Evolutionary conservation across 1,140 invertebrate genomes (phyloP).

Genomic region (Adelges cooleyi): DNA sequence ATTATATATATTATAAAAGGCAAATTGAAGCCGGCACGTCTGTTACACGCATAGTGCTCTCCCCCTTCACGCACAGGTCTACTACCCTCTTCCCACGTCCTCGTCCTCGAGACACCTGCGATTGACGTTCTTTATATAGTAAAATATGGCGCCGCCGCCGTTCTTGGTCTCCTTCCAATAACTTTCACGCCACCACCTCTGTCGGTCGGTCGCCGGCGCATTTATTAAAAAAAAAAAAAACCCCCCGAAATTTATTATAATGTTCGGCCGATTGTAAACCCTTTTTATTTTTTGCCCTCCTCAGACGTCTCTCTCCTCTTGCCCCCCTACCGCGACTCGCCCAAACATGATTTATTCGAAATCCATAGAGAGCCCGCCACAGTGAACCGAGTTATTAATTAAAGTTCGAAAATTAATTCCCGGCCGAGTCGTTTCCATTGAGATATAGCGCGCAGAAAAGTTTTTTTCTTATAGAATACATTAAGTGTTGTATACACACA

Average conservation of each 20-base stretch:
- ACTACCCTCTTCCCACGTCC: too few species aligned
- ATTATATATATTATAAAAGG: not conserved
- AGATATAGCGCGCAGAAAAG: too few species aligned
- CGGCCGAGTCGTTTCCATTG: not conserved
- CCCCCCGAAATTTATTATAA: slow-evolving; percentile 28
- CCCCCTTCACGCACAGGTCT: not conserved
- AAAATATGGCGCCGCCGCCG: slow-evolving; percentile 25
- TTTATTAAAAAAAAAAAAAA: slow-evolving; percentile 29
- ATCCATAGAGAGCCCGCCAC: not conserved
- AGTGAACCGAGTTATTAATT: not conserved
- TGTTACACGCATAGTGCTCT: not conserved
- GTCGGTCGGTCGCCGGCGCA: not conserved
- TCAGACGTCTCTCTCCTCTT: not conserved
- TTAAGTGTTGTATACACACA: too few species aligned
- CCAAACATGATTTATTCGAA: slow-evolving; percentile 20
- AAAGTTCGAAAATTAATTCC: slow-evolving; percentile 10
- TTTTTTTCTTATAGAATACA: too few species aligned
- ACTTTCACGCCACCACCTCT: slow-evolving; percentile 21
- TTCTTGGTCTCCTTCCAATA: slow-evolving; percentile 28
- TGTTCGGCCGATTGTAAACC: slow-evolving; percentile 28
- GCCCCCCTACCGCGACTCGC: not conserved
- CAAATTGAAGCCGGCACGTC: slow-evolving; percentile 24
- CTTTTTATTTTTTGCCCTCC: not conserved
- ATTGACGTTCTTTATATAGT: slow-evolving; percentile 28
- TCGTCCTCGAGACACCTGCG: slow-evolving; percentile 17